Evolutionary conservation across 2,113 vertebrate genomes (phyloP).

Genomic region (Platycercus adscitus): DNA sequence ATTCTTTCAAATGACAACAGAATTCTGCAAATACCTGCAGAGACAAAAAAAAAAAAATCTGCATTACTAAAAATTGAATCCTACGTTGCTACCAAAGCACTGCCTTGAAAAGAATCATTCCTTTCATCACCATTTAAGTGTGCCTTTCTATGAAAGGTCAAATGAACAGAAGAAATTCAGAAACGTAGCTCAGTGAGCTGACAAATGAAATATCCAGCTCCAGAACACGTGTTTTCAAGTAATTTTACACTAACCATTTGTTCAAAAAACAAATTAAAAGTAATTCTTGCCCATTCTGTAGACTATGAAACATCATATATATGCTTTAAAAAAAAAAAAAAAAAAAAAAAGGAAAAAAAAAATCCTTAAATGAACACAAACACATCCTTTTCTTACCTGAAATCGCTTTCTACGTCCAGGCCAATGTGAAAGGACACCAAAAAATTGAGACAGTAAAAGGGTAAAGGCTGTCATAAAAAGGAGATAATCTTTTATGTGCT

Average conservation of each 20-base stretch:
- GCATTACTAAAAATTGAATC: not conserved
- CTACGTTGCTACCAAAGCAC: not conserved
- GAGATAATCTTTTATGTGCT: not conserved
- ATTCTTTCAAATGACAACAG: not conserved
- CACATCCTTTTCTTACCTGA: not conserved
- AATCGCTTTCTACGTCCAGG: not conserved
- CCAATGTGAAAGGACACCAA: not conserved
- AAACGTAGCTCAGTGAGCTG: not conserved
- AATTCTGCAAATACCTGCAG: not conserved
- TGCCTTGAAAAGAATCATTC: not conserved
- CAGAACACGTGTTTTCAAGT: not conserved
- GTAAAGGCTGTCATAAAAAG: not conserved
- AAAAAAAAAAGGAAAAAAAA: not conserved
- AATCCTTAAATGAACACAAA: not conserved
- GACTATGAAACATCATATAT: not conserved
- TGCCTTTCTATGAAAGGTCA: not conserved
- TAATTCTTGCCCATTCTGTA: not conserved
- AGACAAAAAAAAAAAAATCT: not conserved
- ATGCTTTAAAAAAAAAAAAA: not conserved
- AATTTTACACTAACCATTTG: not conserved
- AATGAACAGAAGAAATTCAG: not conserved
- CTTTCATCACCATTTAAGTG: not conserved
- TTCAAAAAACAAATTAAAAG: not conserved
- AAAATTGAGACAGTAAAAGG: not conserved
- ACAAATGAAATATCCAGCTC: not conserved